A percentile compares a stretch with the other conserved stretches of the same genome.
These are phyloP conservation scores for Dryas iulia DNA, from an alignment of 1,140 invertebrate species.

Conservation along the genomic window DNA sequence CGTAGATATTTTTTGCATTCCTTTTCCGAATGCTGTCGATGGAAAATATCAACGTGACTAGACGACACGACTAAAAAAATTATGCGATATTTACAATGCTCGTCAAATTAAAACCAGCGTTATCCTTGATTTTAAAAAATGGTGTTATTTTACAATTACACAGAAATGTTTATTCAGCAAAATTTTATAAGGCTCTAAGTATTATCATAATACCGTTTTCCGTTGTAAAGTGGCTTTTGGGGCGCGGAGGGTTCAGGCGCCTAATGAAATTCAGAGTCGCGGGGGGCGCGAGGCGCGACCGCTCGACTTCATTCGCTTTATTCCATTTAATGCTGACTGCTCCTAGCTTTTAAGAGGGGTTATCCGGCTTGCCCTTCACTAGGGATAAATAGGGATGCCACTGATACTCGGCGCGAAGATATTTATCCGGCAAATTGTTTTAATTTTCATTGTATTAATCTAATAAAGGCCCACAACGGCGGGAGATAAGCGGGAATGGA, in stretches of 20 bases:
- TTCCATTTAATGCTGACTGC: conserved; percentile 80
- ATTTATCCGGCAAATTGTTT: conserved; percentile 82
- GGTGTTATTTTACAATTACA: conserved; percentile 69
- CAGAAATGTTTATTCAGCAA: conserved; percentile 75
- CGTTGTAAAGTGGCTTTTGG: conserved; percentile 76
- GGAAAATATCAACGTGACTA: conserved; percentile 4
- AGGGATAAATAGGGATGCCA: conserved; percentile 75
- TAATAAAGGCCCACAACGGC: conserved; percentile 73
- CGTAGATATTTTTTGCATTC: conserved; percentile 34
- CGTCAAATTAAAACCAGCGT: conserved; percentile 41
- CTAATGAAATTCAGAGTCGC: conserved; percentile 79
- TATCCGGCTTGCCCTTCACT: conserved; percentile 76
- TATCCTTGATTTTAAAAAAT: conserved; percentile 43
- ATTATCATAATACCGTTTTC: conserved; percentile 78
- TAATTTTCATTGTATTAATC: conserved; percentile 80
- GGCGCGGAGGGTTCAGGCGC: conserved; percentile 53
- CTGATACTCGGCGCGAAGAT: conserved; percentile 76
- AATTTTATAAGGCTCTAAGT: conserved; percentile 77
- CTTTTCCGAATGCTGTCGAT: conserved; percentile 12
- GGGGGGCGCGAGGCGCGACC: conserved; percentile 53
- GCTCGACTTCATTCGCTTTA: conserved; percentile 77
- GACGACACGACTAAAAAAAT: conserved; percentile 12
- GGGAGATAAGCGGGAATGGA: conserved; percentile 68
- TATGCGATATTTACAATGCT: conserved; percentile 31
- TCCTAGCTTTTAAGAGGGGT: conserved; percentile 80